Percentiles rank a stretch among this genome's conserved stretches.
Evolutionary conservation across 2,113 vertebrate species (phyloP).

Genomic region (Pogona vitticeps): DNA sequence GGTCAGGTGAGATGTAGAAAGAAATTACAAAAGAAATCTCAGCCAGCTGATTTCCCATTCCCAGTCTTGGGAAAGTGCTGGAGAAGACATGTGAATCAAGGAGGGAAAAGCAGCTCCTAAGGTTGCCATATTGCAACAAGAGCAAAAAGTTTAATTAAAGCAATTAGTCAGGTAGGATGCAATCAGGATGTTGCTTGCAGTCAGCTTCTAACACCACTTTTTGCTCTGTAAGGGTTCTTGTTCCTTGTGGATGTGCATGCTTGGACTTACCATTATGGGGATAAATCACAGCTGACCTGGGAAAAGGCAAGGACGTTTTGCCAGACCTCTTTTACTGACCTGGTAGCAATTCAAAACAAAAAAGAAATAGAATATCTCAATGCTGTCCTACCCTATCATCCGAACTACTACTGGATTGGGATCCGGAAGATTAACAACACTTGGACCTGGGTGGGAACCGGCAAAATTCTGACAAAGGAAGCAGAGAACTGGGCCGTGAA

Average conservation of each 20-base stretch:
- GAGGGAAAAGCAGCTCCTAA: background rate
- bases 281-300: constrained; percentile 75
- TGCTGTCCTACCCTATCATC: constrained; percentile 63
- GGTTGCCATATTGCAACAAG: background rate
- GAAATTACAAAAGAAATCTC: background rate
- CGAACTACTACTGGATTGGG: constrained; percentile 90
- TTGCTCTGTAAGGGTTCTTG: constrained; percentile 66
- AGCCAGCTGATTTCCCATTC: too few species aligned
- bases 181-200: too few species aligned
- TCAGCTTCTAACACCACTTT: background rate
- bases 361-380: constrained; percentile 86
- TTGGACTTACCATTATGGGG: constrained; percentile 85
- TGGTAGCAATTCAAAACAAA: constrained; percentile 95
- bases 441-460: constrained; percentile 96
- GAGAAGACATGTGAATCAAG: background rate
- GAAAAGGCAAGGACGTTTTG: constrained; percentile 80
- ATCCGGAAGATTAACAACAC: constrained; percentile 80
- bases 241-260: constrained; percentile 67
- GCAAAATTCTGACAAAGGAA: constrained; percentile 77
- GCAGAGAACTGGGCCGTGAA: constrained; percentile 86
- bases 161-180: background rate
- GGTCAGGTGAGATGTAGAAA: background rate
- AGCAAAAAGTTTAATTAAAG: background rate
- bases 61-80: background rate
- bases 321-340: constrained; percentile 79